phyloP scores from a whole-genome alignment of 2,888 invertebrate genomes.

The Dolichomitus sp. region DNA sequence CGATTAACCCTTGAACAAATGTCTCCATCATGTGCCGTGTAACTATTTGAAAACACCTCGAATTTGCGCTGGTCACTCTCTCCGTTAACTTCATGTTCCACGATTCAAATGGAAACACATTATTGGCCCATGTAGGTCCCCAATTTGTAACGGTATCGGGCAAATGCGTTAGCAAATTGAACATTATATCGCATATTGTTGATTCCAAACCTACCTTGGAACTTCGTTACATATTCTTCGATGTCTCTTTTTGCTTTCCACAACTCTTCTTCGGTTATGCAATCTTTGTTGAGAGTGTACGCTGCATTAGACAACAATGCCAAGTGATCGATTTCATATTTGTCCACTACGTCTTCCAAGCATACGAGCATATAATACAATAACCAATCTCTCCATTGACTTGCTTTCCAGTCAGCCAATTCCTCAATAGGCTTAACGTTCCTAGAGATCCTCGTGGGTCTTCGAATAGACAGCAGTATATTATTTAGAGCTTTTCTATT shows the following conservation, averaged over 20 bases:
- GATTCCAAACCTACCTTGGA: slow-evolving; percentile 27
- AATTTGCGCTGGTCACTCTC: not conserved
- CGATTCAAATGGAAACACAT: slow-evolving; percentile 34
- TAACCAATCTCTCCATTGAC: slow-evolving; percentile 51
- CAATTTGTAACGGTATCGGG: slow-evolving; percentile 35
- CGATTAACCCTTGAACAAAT: not conserved
- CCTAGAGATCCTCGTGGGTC: slow-evolving; percentile 39
- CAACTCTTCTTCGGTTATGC: slow-evolving; percentile 17
- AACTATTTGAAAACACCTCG: not conserved
- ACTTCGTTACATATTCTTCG: slow-evolving; percentile 17
- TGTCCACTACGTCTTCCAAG: slow-evolving; percentile 30
- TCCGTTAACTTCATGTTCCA: slow-evolving; percentile 26
- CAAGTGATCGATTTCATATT: slow-evolving; percentile 35
- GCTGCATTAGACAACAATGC: slow-evolving; percentile 34
- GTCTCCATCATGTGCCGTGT: not conserved
- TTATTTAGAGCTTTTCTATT: slow-evolving; percentile 29
- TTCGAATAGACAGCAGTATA: slow-evolving; percentile 35
- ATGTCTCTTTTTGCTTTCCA: slow-evolving; percentile 9
- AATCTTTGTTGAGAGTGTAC: slow-evolving; percentile 45
- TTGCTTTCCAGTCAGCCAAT: slow-evolving; percentile 43
- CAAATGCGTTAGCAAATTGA: slow-evolving; percentile 33
- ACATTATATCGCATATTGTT: slow-evolving; percentile 31
- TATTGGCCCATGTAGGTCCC: slow-evolving; percentile 37
- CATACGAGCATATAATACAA: slow-evolving; percentile 39
- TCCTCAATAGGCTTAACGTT: slow-evolving; percentile 16